Evolutionary conservation across 2,113 vertebrate genomes (phyloP).

Genomic region (Trogon melanurus): DNA sequence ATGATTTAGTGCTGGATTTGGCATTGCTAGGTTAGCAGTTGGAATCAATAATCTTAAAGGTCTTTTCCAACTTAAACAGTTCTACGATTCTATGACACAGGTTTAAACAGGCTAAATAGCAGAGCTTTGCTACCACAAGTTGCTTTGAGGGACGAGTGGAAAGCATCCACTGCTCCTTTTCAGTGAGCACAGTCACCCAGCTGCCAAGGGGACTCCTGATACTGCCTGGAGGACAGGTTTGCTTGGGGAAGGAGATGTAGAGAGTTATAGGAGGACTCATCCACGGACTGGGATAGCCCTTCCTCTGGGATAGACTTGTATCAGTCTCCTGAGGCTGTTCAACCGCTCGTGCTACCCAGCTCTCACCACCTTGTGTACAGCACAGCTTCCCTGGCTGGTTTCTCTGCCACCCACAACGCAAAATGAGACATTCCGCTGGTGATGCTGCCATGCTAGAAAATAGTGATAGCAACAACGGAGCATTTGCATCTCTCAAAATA

Average conservation of each 20-base stretch:
- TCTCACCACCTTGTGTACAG: not conserved
- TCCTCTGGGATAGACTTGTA: not conserved
- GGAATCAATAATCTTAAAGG: too few species aligned
- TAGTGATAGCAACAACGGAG: not conserved
- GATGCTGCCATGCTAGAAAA: not conserved
- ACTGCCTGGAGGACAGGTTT: not conserved
- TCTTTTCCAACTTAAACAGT: too few species aligned
- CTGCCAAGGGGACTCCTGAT: not conserved
- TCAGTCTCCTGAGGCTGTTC: not conserved
- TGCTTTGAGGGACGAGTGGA: accelerated
- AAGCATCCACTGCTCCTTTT: not conserved
- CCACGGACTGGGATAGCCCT: not conserved
- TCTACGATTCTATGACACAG: not conserved
- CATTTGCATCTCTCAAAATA: not conserved
- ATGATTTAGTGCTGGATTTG: too few species aligned
- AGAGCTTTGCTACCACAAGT: not conserved
- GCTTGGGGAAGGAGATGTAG: not conserved
- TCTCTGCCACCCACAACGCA: not conserved
- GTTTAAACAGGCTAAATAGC: not conserved
- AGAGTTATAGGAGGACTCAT: not conserved
- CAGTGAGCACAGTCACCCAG: accelerated
- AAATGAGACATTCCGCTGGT: accelerated
- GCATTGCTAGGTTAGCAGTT: too few species aligned
- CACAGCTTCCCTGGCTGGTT: not conserved
- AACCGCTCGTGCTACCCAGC: accelerated